These are phyloP conservation scores for Smittia aterrima DNA, from an alignment of 2,888 invertebrate species.

Conservation along the genomic window DNA sequence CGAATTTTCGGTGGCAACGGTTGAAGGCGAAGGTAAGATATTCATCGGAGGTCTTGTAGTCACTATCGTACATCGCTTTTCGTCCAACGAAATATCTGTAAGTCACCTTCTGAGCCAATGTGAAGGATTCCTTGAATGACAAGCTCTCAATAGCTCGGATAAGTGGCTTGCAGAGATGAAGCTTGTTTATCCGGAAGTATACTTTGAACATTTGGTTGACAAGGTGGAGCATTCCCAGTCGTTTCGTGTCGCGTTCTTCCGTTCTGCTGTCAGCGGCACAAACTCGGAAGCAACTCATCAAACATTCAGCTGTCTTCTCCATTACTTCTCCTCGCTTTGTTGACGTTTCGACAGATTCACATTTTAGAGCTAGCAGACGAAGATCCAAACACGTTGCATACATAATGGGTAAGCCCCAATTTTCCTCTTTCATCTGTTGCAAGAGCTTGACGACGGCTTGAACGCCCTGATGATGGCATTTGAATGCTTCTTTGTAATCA, in stretches of 20 bases:
- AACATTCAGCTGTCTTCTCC: constrained; percentile 90
- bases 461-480: constrained; percentile 73
- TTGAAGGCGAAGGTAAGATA: constrained; percentile 90
- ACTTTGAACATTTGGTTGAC: constrained; percentile 95
- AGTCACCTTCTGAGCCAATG: constrained; percentile 90
- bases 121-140: constrained; percentile 83
- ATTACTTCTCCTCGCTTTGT: constrained; percentile 58
- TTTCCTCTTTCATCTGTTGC: constrained; percentile 87
- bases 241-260: constrained; percentile 81
- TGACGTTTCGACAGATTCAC: constrained; percentile 59
- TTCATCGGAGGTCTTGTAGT: constrained; percentile 90
- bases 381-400: constrained; percentile 86
- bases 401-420: constrained; percentile 96
- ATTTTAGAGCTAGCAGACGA: constrained; percentile 76
- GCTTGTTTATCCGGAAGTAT: constrained; percentile 87
- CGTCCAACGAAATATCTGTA: constrained; percentile 96
- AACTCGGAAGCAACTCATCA: constrained; percentile 90
- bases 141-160: constrained; percentile 95
- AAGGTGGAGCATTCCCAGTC: constrained; percentile 92
- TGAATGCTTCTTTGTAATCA: constrained; percentile 69
- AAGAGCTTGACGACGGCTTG: constrained; percentile 78
- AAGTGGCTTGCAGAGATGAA: constrained; percentile 88
- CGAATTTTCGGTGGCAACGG: constrained; percentile 77
- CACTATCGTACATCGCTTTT: constrained; percentile 98
- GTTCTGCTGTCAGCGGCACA: constrained; percentile 89